Base-by-base conservation (phyloP, 2,113 vertebrate genomes). In the Pterocles gutturalis region DNA sequence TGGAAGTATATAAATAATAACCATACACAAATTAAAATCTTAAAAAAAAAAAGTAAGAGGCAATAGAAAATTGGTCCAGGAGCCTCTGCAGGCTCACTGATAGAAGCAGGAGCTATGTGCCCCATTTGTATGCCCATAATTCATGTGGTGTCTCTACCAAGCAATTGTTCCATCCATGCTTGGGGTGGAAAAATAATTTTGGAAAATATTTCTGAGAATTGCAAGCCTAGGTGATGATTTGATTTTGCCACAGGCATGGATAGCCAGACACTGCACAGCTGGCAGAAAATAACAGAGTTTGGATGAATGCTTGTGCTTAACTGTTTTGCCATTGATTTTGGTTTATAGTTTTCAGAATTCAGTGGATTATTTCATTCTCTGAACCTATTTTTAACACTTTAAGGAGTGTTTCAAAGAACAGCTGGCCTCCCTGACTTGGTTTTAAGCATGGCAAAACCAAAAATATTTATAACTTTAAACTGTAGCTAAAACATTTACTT, bases 261-360 rank as follows among this genome's bases (percentile, higher is more conserved):
- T 70, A 73, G 77, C 53, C 25, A 53, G 81, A 46, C n/a, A 9
- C 41, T 66, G 51, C 43, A 82, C 28, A 93, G 54, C 53, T 89
- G 43, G 54, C 65, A 92, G 38, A 90, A 45, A 16, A 34, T 82
- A 94, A 83, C 72, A 65, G 48, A 84, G 46, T 87, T 95, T 86
- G 57, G 51, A 34, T 51, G 34, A 91, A 67, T 10, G 3, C 79
- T 95, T 70, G 54, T 49, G 38, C 28, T 77, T 94, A 85, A 96
- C 49, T 53, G 43, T 90, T 84, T 93, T 88, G 31, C 48, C 78
- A 60, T 78, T 95, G 73, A 91, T 93, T 96, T 95, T 70, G 65
- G 51, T 71, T 92, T 85, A 31, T 41, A 7, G 14, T 71, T 91
- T 95, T 84, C 90, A 87, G 81, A 93, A 79, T 91, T 90, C 78